Evolutionary conservation across 2,888 invertebrate genomes (phyloP).

Genomic region (Amorpha juglandis): DNA sequence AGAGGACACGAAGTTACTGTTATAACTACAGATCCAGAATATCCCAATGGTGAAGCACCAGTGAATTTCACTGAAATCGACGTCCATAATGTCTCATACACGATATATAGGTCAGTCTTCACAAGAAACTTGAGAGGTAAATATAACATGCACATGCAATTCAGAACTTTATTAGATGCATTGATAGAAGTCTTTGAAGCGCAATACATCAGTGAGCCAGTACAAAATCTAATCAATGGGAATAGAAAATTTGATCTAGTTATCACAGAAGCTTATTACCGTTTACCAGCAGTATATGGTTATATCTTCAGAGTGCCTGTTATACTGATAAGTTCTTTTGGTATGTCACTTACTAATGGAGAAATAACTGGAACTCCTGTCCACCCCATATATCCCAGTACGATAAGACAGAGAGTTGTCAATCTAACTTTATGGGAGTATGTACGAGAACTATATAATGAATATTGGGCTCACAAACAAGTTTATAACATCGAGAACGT

Average conservation of each 20-base stretch:
- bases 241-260: slow-evolving; percentile 50
- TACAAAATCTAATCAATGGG: slow-evolving; percentile 35
- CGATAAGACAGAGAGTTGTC: slow-evolving; percentile 36
- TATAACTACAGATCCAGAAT: slow-evolving; percentile 55
- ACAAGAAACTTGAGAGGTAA: slow-evolving; percentile 18
- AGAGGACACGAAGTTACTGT: slow-evolving; percentile 64
- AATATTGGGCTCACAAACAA: slow-evolving; percentile 35
- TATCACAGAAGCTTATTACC: slow-evolving; percentile 43
- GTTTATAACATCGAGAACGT: slow-evolving; percentile 30
- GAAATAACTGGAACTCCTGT: slow-evolving; percentile 42
- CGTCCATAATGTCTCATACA: neutral
- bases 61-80: slow-evolving; percentile 18
- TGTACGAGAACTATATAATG: slow-evolving; percentile 38
- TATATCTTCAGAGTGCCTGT: slow-evolving; percentile 46
- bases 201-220: slow-evolving; percentile 26
- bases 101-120: neutral
- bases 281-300: slow-evolving; percentile 37
- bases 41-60: neutral
- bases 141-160: slow-evolving; percentile 37
- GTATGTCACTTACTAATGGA: slow-evolving; percentile 35
- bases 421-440: slow-evolving; percentile 38
- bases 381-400: slow-evolving; percentile 43
- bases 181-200: slow-evolving; percentile 23
- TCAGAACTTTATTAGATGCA: slow-evolving; percentile 8
- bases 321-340: slow-evolving; percentile 44